Evolutionary conservation across 2,113 vertebrate genomes (phyloP).

Genomic region (Zootoca vivipara): DNA sequence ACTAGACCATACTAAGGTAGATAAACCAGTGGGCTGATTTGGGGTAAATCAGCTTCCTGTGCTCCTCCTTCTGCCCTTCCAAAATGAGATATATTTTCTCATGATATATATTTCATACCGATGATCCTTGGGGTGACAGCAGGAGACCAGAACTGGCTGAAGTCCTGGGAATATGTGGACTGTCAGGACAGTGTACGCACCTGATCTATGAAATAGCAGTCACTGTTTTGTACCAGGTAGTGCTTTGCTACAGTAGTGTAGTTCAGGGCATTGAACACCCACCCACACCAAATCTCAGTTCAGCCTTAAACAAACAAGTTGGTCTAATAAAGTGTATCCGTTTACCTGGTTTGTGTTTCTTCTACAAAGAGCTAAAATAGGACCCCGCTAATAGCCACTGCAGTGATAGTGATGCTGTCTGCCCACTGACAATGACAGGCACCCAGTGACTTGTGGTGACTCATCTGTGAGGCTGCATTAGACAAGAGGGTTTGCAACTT

Average conservation of each 20-base stretch:
- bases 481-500: not conserved
- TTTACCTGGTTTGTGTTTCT: not conserved
- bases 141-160: not conserved
- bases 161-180: not conserved
- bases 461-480: not conserved
- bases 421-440: not conserved
- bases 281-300: not conserved
- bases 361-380: not conserved
- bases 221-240: not conserved
- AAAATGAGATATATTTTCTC: not conserved
- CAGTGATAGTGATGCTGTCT: not conserved
- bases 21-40: too few relatives aligned
- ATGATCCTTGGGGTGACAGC: not conserved
- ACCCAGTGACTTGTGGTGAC: not conserved
- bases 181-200: too few relatives aligned
- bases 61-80: too few relatives aligned
- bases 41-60: too few relatives aligned
- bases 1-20: too few relatives aligned
- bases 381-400: not conserved
- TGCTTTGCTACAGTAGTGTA: not conserved
- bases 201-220: not conserved
- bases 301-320: not conserved
- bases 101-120: not conserved
- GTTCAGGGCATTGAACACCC: not conserved
- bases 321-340: not conserved